phyloP scores from a whole-genome alignment of 2,113 vertebrate genomes.

The Guaruba guarouba region DNA sequence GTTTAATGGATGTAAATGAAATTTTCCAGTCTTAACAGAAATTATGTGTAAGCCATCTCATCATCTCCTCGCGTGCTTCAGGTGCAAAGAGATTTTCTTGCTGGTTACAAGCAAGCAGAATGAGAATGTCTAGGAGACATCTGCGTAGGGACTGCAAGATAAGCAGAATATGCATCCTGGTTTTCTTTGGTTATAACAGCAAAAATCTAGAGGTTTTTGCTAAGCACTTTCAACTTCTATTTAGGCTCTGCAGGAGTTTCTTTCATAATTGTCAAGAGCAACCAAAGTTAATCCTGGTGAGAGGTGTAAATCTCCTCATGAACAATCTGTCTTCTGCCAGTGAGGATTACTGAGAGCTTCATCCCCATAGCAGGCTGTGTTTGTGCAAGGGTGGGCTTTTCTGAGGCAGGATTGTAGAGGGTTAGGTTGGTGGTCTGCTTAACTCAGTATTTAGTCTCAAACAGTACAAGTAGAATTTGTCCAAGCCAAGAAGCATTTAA shows the following conservation, averaged over 20 bases:
- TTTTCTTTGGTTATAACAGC: not conserved
- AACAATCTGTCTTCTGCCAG: not conserved
- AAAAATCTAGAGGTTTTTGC: not conserved
- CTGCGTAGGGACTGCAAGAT: not conserved
- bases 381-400: not conserved
- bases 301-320: not conserved
- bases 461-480: not conserved
- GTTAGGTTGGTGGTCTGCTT: not conserved
- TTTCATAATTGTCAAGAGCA: not conserved
- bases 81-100: not conserved
- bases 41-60: not conserved
- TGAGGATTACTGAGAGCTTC: not conserved
- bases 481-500: not conserved
- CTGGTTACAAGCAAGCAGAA: not conserved
- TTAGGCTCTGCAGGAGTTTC: not conserved
- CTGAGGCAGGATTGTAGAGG: not conserved
- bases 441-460: not conserved
- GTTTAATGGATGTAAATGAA: not conserved
- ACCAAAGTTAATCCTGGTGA: not conserved
- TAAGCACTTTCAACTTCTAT: not conserved
- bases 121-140: not conserved
- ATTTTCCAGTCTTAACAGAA: not conserved
- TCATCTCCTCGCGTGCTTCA: not conserved
- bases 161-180: not conserved
- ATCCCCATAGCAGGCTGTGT: not conserved